Percentiles rank a stretch among this genome's conserved stretches.
These are phyloP conservation scores for Hiodon alosoides DNA, from an alignment of 2,113 vertebrate species.

Conservation along the genomic window DNA sequence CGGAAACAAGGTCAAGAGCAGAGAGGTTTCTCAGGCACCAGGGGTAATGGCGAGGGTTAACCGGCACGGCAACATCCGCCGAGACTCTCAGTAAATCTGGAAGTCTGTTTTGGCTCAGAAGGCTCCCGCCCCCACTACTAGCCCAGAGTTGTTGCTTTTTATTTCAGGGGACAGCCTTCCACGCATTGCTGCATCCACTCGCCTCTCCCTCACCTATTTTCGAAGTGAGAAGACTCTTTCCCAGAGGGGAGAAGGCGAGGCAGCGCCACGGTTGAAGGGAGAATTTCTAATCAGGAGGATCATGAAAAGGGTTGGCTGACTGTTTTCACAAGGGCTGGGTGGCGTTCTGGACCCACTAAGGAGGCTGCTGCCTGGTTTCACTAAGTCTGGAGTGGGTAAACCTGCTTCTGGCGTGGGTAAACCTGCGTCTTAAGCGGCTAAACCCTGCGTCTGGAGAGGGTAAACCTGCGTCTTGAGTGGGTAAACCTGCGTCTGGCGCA, in stretches of 20 bases:
- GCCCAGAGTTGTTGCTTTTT: constrained; percentile 19
- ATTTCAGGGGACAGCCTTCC: constrained; percentile 30
- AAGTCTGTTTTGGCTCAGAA: constrained; percentile 20
- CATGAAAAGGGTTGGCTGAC: no score
- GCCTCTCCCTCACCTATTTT: constrained; percentile 18
- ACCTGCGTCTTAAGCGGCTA: no score
- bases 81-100: constrained; percentile 15
- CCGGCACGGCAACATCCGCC: not conserved
- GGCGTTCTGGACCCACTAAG: no score
- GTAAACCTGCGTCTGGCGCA: no score
- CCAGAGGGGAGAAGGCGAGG: constrained; percentile 28
- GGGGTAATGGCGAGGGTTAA: not conserved
- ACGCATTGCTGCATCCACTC: constrained; percentile 40
- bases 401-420: no score
- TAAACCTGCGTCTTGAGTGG: no score
- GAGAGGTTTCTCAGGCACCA: not conserved
- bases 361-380: no score
- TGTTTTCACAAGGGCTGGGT: no score
- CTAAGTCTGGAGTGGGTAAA: no score
- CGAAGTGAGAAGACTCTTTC: constrained; percentile 34
- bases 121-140: constrained; percentile 20
- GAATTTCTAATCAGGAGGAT: no score
- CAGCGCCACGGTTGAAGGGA: no score
- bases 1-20: not conserved
- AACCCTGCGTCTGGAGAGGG: no score